Conservation (phyloP, 2,797 vertebrate genomes). For the Ciconia nigra region DNA sequence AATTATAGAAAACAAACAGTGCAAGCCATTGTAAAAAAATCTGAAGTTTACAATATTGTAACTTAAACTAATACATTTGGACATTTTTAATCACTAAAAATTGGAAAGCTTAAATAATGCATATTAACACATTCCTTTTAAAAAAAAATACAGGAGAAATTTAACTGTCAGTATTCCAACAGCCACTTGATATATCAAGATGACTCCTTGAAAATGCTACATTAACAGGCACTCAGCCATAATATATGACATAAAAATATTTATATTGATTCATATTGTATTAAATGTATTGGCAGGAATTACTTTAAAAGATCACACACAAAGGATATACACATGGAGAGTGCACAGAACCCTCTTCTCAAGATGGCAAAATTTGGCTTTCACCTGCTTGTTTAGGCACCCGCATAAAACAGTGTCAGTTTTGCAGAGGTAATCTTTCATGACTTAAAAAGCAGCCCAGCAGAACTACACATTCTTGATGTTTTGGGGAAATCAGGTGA, state of each 20-base stretch:
- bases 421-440: background rate
- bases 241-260: background rate
- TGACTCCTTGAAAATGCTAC: background rate
- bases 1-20: background rate
- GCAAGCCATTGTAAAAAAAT: background rate
- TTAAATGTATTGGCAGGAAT: background rate
- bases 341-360: background rate
- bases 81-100: background rate
- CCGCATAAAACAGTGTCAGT: background rate
- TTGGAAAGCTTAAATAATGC: background rate
- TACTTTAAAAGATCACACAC: background rate
- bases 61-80: background rate
- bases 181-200: background rate
- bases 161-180: background rate
- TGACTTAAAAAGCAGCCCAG: background rate
- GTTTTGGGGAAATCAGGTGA: background rate
- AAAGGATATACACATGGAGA: background rate
- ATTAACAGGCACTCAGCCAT: background rate
- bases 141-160: background rate
- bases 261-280: background rate
- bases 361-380: background rate
- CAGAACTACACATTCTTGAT: background rate
- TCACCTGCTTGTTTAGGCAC: background rate
- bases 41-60: background rate
- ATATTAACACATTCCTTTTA: background rate